Evolutionary conservation across 2,113 vertebrate species (phyloP).

Genomic region (Zapornia atra): DNA sequence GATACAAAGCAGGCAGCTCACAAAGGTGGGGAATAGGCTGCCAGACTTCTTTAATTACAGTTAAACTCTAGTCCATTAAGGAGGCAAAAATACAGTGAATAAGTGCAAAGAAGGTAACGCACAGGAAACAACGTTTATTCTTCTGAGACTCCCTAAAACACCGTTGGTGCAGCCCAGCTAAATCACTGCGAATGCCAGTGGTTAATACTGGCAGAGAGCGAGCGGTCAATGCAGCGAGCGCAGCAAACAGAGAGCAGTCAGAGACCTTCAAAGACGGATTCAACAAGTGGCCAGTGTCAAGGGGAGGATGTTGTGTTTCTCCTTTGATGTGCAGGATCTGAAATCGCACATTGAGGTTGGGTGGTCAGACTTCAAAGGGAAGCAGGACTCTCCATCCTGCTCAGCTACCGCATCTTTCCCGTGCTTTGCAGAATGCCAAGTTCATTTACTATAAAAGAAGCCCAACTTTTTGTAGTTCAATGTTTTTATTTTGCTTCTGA

Average conservation of each 20-base stretch:
- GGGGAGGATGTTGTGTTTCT: neutral
- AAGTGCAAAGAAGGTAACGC: neutral
- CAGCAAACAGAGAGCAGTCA: neutral
- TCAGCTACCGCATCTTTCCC: neutral
- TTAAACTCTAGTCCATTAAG: neutral
- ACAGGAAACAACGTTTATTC: neutral
- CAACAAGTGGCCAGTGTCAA: neutral
- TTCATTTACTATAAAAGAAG: neutral
- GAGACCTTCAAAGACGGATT: neutral
- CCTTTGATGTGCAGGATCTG: conserved; percentile 1
- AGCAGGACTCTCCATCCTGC: neutral
- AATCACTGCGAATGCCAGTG: neutral
- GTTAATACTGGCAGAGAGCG: neutral
- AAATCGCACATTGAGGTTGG: neutral
- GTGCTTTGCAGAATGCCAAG: neutral
- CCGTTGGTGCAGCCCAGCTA: neutral
- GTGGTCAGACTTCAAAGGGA: conserved; percentile 26
- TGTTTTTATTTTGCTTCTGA: neutral
- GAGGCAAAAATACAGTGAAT: neutral
- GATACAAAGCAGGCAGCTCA: neutral
- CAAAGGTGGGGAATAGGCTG: neutral
- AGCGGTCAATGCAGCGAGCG: neutral
- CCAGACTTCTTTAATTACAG: neutral
- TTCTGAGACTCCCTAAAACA: neutral
- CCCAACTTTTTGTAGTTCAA: neutral